These are phyloP conservation scores for Parauchenoglanis punctatus DNA, from an alignment of 2,797 vertebrate species.

Conservation along the genomic window DNA sequence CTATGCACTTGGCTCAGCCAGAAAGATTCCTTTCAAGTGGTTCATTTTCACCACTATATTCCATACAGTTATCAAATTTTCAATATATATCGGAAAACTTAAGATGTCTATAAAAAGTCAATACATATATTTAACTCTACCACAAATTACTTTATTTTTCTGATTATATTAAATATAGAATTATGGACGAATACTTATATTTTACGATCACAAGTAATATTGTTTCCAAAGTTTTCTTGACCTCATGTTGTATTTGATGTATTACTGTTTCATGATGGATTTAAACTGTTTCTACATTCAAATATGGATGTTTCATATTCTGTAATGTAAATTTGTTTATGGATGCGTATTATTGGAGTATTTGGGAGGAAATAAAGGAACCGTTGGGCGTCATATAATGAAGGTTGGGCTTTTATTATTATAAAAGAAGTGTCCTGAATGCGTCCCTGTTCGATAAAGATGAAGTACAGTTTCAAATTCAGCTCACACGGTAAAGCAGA, in stretches of 20 bases:
- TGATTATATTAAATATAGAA: constrained; percentile 54
- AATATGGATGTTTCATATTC: constrained; percentile 73
- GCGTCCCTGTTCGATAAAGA: background rate
- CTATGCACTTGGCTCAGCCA: constrained; percentile 62
- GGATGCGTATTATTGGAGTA: constrained; percentile 74
- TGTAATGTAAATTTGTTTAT: constrained; percentile 77
- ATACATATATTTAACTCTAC: constrained; percentile 55
- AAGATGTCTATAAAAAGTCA: constrained; percentile 56
- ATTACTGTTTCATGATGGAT: constrained; percentile 71
- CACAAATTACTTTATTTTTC: constrained; percentile 66
- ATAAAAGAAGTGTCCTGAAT: background rate
- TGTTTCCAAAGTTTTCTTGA: constrained; percentile 61
- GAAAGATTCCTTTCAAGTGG: constrained; percentile 47
- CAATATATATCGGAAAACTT: constrained; percentile 41
- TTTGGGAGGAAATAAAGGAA: constrained; percentile 75
- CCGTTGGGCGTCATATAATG: constrained; percentile 44
- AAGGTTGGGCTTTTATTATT: background rate
- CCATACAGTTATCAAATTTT: constrained; percentile 39
- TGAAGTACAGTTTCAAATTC: background rate
- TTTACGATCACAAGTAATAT: constrained; percentile 46
- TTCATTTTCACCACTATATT: constrained; percentile 44
- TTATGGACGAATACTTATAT: constrained; percentile 56
- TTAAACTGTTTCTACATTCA: constrained; percentile 64
- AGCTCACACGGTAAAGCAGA: background rate
- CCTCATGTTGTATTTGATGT: constrained; percentile 69